A percentile compares a stretch with the other conserved stretches of the same genome.
phyloP scores from a whole-genome alignment of 2,888 invertebrate genomes.

The Coelinius sp. region DNA sequence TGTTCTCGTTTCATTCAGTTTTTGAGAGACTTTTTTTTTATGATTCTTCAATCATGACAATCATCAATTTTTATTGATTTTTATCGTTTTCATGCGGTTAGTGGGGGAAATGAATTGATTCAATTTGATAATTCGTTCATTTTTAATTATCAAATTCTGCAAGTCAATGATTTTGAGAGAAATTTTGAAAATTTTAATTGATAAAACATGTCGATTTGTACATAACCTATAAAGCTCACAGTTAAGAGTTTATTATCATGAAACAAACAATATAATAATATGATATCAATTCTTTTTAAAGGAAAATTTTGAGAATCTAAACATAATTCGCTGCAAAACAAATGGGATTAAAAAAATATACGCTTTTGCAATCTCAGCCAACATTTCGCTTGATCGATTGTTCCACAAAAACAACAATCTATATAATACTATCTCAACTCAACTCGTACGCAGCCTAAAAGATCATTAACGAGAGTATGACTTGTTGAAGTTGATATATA shows the following conservation, averaged over 20 bases:
- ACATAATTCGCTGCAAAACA: not conserved
- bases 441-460: not conserved
- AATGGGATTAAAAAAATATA: not conserved
- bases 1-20: constrained; percentile 10
- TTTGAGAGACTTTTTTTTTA: not conserved
- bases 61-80: not conserved
- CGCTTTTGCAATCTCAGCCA: not conserved
- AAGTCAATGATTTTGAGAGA: not conserved
- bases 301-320: too few species aligned
- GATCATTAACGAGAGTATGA: not conserved
- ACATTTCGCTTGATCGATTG: constrained; percentile 1
- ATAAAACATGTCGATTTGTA: too few species aligned
- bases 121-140: not conserved
- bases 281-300: too few species aligned
- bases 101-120: too few species aligned
- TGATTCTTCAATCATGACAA: not conserved
- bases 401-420: not conserved
- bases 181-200: too few species aligned
- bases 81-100: not conserved
- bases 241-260: too few species aligned
- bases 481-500: not conserved
- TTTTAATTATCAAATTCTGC: not conserved
- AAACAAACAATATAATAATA: too few species aligned
- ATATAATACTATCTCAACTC: not conserved
- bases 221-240: too few species aligned